Base-by-base conservation (phyloP, 2,797 vertebrate genomes). In the Onychomys torridus region DNA sequence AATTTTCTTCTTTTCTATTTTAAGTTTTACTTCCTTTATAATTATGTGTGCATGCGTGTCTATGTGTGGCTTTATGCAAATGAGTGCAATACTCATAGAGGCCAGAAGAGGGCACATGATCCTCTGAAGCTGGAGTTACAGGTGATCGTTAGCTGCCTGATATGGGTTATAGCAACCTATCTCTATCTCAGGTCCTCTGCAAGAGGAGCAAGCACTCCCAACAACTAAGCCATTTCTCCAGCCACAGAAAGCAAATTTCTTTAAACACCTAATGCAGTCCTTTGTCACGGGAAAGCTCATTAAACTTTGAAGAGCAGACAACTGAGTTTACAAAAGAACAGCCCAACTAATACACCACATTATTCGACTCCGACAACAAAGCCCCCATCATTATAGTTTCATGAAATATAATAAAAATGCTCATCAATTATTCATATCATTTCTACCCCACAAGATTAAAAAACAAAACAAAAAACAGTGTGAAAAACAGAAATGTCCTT, bases 361-460 rank as follows among this genome's bases (percentile, higher is more conserved):
- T 96, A 96, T 96, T 91, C 88, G 91, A 75, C 90, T 97, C 97
- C 92, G 61, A 75, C 96, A 96, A 97, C 96, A 97, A 98, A 97
- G 77, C 2, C 16, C 97, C 95, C 86, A 78, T 97, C 94, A 98
- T 98, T 97, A 98, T 94, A 98, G 98, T 98, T 98, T 98, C 92
- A 98, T 98, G 96, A 98, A 97, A 97, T 97, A 98, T 92, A 96
- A 97, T 97, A 98, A 97, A 97, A 98, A 95, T 65, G 14, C 5
- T 97, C 93, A 98, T 98, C 96, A 98, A 98, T 98, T 98, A 98
- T 98, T 98, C 52, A 98, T 90, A 88, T 52, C 95, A 67, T 96
- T 97, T 97, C 94, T 46, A 81, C 46, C 87, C 90, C 13, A 88
- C 55, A 90, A 16, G 79, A 95, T 46, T 91, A 34, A 89, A 93